Evolutionary conservation across 2,113 vertebrate genomes (phyloP).

Genomic region (Antigone vipio): DNA sequence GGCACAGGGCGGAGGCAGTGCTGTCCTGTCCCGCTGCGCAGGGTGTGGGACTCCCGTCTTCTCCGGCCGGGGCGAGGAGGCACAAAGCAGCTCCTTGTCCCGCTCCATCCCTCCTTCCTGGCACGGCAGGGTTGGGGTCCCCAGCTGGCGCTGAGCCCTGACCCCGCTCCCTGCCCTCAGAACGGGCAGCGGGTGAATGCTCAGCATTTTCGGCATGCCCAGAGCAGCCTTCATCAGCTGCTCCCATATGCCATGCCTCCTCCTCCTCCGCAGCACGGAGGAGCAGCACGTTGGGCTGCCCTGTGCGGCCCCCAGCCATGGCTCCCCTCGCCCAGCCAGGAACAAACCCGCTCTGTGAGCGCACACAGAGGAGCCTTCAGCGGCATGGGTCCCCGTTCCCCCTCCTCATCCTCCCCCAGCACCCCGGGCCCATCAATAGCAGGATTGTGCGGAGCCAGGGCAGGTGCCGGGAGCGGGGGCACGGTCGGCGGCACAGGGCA

Average conservation of each 20-base stretch:
- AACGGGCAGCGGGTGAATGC: neutral
- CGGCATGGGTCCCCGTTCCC: neutral
- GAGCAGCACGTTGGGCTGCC: neutral
- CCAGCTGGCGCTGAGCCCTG: neutral
- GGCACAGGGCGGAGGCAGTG: accelerated
- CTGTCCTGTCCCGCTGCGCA: accelerated
- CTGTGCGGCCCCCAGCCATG: accelerated
- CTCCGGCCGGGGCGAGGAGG: accelerated
- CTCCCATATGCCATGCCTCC: neutral
- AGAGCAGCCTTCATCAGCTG: neutral
- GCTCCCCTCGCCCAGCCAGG: neutral
- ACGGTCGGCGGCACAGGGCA: neutral
- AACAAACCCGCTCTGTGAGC: neutral
- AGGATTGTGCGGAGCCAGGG: neutral
- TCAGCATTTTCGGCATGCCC: neutral
- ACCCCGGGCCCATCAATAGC: neutral
- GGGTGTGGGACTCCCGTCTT: accelerated
- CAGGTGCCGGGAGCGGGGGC: neutral
- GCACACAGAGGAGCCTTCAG: constrained; percentile 35
- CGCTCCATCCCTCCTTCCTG: neutral
- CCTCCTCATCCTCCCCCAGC: neutral
- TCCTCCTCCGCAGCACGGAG: neutral
- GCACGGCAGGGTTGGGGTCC: accelerated
- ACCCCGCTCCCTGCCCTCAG: neutral
- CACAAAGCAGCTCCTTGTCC: neutral